Percentiles rank a stretch among this genome's conserved stretches.
phyloP scores from a whole-genome alignment of 2,888 invertebrate species.

The Masnerella sp. region DNA sequence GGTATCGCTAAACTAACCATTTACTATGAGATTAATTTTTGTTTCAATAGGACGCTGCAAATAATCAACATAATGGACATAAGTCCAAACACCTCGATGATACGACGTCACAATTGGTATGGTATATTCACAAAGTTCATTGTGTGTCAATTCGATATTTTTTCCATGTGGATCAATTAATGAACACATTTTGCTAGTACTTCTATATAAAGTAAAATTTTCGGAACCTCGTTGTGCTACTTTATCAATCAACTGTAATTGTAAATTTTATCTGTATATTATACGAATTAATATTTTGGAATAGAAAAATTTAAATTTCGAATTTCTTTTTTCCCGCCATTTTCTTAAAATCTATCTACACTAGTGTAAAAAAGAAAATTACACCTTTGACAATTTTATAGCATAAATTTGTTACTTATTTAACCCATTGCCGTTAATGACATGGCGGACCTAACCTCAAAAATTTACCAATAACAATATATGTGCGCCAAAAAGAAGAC shows the following conservation, averaged over 20 bases:
- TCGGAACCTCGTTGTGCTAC: neutral
- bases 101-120: conserved; percentile 60
- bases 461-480: too few relatives aligned
- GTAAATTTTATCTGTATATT: neutral
- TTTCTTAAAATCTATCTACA: too few relatives aligned
- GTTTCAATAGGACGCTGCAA: neutral
- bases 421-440: too few relatives aligned
- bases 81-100: conserved; percentile 68
- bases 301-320: too few relatives aligned
- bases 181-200: conserved; percentile 48
- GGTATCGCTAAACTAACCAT: neutral
- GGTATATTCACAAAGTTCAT: conserved; percentile 46
- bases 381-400: too few relatives aligned
- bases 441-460: too few relatives aligned
- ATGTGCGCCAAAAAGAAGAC: too few relatives aligned
- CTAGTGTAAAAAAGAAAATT: too few relatives aligned
- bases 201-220: neutral
- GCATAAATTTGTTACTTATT: too few relatives aligned
- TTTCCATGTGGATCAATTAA: conserved; percentile 64
- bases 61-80: neutral
- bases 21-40: neutral
- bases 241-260: neutral
- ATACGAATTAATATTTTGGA: too few relatives aligned
- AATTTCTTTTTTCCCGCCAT: too few relatives aligned
- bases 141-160: conserved; percentile 7